Base-by-base conservation (phyloP, 1,140 invertebrate genomes). In the Lucilia sericata region DNA sequence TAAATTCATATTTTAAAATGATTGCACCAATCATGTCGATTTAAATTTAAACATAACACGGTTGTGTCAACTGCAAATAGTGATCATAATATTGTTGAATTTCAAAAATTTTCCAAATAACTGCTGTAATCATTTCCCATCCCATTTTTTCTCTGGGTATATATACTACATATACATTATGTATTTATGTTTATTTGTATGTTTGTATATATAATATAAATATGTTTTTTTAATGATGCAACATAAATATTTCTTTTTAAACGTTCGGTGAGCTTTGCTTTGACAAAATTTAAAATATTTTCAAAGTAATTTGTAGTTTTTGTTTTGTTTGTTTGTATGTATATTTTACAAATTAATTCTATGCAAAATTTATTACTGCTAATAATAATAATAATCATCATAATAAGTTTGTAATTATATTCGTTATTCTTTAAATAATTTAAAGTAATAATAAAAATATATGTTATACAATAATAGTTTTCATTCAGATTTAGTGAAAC, bases 181-280 rank as follows among this genome's bases (percentile, higher is more conserved):
- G 25, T 78, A 78, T n/a, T 78, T 78, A 78, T 49, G n/a, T 80
- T 7, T 80, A 8, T 36, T 9, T 49, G 42, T 80, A 51, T 80
- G 76, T 81, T 82, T 34, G 51, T 55, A 42, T 74, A n/a, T 25
- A 25, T 30, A 30, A 30, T 30, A 42, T 42, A 42, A 42, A 42
- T 42, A n/a, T n/a, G n/a, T n/a, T 49, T 47, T 83, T 17, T 49
- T 36, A 83, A 74, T 60, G 30, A 65, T 81, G 75, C 42, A 81
- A 51, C 47, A 55, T 84, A 81, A 30, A 42, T 42, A 42, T 8
- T 42, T 3, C 10, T 42, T 42, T 7, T 42, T 42, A 30, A 8
- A 2, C 5, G 42, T 21, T 70, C 51, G 51, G 65, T 82, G 82
- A 70, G 82, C 65, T 82, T 80, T 80, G 76, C 65, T 82, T 80